Percentiles rank a stretch among this genome's conserved stretches.
phyloP scores from a whole-genome alignment of 1,140 invertebrate species.

The Trachymyrmex cornetzi region DNA sequence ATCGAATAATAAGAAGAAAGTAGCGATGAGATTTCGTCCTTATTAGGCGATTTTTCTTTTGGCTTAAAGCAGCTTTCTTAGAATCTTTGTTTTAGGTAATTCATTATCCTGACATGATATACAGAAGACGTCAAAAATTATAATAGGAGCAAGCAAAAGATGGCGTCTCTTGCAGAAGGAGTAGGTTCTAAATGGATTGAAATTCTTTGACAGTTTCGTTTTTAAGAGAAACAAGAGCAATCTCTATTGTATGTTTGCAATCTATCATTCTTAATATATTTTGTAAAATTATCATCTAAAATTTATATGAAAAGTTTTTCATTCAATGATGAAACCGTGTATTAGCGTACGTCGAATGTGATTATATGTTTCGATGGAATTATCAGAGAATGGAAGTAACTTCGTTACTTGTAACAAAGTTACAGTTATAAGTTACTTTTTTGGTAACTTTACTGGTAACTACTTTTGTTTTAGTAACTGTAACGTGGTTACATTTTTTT shows the following conservation, averaged over 20 bases:
- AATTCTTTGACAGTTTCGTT: not conserved
- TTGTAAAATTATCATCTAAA: not conserved
- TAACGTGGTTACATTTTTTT: too few species aligned
- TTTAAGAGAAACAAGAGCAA: not conserved
- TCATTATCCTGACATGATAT: conserved; percentile 2
- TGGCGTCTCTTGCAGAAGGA: not conserved
- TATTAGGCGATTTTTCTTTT: conserved; percentile 19
- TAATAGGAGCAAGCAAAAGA: not conserved
- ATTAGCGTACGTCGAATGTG: not conserved
- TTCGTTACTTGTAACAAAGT: too few species aligned
- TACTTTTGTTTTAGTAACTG: too few species aligned
- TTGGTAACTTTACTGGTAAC: too few species aligned
- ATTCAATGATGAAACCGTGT: not conserved
- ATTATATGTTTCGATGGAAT: not conserved
- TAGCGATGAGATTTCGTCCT: not conserved
- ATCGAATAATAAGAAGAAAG: conserved; percentile 15
- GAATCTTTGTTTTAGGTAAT: not conserved
- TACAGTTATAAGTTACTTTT: too few species aligned
- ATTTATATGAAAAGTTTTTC: not conserved
- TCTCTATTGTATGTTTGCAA: not conserved
- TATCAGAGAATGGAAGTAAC: not conserved
- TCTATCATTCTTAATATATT: not conserved
- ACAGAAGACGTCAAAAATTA: not conserved
- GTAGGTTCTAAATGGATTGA: not conserved
- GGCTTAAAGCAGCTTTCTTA: not conserved